Evolutionary conservation across 2,888 invertebrate species (phyloP).

Genomic region (Rhorus exstirpatorius): DNA sequence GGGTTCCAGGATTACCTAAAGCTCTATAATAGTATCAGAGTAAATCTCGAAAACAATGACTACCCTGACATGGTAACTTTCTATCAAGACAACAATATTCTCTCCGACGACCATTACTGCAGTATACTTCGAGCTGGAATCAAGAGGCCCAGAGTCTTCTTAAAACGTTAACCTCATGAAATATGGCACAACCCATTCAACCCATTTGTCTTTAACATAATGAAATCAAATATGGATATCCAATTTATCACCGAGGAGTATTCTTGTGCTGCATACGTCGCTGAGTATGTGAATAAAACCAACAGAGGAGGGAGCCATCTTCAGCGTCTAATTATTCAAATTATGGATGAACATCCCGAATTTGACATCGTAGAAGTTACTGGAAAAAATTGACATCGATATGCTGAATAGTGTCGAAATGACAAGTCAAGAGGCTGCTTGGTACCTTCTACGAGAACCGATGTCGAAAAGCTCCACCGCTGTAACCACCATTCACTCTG

Average conservation of each 20-base stretch:
- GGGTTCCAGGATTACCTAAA: constrained; percentile 35
- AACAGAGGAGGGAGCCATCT: constrained; percentile 75
- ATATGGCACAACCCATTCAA: constrained; percentile 73
- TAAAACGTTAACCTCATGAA: constrained; percentile 67
- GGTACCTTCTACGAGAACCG: constrained; percentile 83
- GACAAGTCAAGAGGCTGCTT: constrained; percentile 84
- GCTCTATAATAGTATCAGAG: constrained; percentile 54
- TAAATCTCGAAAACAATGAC: constrained; percentile 39
- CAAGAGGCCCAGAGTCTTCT: constrained; percentile 67
- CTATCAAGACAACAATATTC: constrained; percentile 6
- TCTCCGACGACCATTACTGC: constrained; percentile 72
- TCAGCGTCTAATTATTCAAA: constrained; percentile 64
- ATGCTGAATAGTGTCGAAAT: constrained; percentile 77
- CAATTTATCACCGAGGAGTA: constrained; percentile 72
- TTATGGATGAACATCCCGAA: constrained; percentile 77
- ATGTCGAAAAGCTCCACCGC: constrained; percentile 81
- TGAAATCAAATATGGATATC: constrained; percentile 72
- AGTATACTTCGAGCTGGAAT: constrained; percentile 74
- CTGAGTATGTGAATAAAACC: constrained; percentile 75
- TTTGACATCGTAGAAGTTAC: constrained; percentile 75
- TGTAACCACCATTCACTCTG: constrained; percentile 71
- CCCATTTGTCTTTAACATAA: constrained; percentile 71
- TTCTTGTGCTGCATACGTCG: constrained; percentile 73
- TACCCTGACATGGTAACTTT: constrained; percentile 33
- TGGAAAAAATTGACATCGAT: no score